Conservation (phyloP, 2,888 invertebrate species). For the Erannis defoliaria region DNA sequence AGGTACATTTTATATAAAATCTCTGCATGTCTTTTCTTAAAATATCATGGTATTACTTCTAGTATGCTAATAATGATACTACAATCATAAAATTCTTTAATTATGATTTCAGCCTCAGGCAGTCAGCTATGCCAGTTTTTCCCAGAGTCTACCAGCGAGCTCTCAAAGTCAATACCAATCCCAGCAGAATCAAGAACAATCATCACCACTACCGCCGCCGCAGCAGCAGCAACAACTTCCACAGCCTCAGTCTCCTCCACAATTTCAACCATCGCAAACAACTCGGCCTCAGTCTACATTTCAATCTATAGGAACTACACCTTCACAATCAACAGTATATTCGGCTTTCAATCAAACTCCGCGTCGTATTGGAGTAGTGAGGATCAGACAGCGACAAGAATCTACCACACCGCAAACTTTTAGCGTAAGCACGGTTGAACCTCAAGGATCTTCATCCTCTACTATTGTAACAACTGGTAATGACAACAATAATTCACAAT, state of each 20-base stretch:
- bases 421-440: slow-evolving; percentile 10
- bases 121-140: slow-evolving; percentile 71
- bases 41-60: background rate
- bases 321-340: slow-evolving; percentile 22
- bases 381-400: slow-evolving; percentile 29
- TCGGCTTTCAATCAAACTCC: slow-evolving; percentile 27
- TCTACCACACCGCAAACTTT: slow-evolving; percentile 21
- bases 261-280: slow-evolving; percentile 30
- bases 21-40: no score
- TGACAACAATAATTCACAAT: background rate
- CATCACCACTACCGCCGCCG: slow-evolving; percentile 28
- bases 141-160: slow-evolving; percentile 56
- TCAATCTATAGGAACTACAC: slow-evolving; percentile 17
- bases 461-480: slow-evolving; percentile 4
- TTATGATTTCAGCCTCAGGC: slow-evolving; percentile 57
- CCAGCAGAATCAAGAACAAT: slow-evolving; percentile 37
- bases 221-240: slow-evolving; percentile 21
- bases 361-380: slow-evolving; percentile 35
- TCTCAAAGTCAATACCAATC: slow-evolving; percentile 37
- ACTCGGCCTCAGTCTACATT: slow-evolving; percentile 22
- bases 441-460: slow-evolving; percentile 24
- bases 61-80: background rate
- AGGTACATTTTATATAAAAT: slow-evolving; percentile 25
- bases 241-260: slow-evolving; percentile 11
- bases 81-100: background rate